Base-by-base conservation (phyloP, 2,113 vertebrate species). In the Conger conger region DNA sequence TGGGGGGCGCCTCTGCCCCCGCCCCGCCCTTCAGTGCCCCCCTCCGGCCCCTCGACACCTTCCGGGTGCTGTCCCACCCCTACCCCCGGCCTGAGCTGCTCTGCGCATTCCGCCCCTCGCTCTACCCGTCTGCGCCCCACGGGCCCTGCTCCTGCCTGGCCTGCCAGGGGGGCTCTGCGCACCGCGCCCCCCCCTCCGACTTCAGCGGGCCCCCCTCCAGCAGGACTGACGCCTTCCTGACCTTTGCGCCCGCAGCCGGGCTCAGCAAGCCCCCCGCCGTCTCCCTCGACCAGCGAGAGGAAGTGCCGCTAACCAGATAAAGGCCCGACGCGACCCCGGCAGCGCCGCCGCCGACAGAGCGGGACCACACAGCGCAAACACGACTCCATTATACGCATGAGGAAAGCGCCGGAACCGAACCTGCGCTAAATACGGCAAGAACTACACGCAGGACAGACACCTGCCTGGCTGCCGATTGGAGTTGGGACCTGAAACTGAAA, bases 301-400 rank as follows among this genome's bases (percentile, higher is more conserved):
- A 99, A 93, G 98, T 99, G 83, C 96, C 98, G 87, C 95, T 99
- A 90, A 99, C 97, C 86, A 99, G 98, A 99, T 99, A 98, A 94
- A n/a, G n/a, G n/a, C n/a, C n/a, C n/a, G n/a, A n/a, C n/a, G n/a
- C n/a, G n/a, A n/a, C n/a, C n/a, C n/a, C n/a, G n/a, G n/a, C n/a
- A n/a, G n/a, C n/a, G n/a, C n/a, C n/a, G n/a, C n/a, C n/a, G n/a
- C n/a, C n/a, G n/a, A n/a, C n/a, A n/a, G n/a, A n/a, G n/a, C n/a
- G n/a, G n/a, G n/a, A n/a, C n/a, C 23, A 18, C 20, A 23, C 57
- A 27, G 68, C n/a, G 30, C 53, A 81, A 84, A 27, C 82, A 84
- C 76, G 88, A 90, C 88, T 50, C 45, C 9, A 13, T 85, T 86
- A 89, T 83, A 45, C 89, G 90, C 91, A 91, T 92, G 86, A 87